Conservation (phyloP, 2,888 invertebrate species). For the Drosophila helvetica region DNA sequence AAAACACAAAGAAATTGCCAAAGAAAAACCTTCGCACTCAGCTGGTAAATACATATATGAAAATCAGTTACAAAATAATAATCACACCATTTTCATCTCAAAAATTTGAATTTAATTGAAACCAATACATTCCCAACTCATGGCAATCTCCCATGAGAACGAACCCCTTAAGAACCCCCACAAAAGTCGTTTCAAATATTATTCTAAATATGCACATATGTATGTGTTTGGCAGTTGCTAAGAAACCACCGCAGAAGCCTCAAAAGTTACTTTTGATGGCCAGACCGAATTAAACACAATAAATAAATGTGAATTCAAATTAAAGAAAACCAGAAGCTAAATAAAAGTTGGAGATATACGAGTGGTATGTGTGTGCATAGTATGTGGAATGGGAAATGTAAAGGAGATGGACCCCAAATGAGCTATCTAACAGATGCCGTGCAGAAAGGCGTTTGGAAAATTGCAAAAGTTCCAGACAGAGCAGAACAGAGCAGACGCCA, state of each 20-base stretch:
- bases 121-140: too few relatives aligned
- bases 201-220: too few relatives aligned
- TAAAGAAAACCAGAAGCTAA: constrained; percentile 52
- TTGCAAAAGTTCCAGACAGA: constrained; percentile 72
- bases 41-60: too few relatives aligned
- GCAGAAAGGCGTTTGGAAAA: constrained; percentile 67
- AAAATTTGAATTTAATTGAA: too few relatives aligned
- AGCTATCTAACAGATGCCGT: constrained; percentile 62
- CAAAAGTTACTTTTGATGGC: background rate
- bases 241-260: background rate
- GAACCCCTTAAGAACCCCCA: background rate
- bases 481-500: constrained; percentile 61
- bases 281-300: constrained; percentile 36
- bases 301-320: constrained; percentile 71
- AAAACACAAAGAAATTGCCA: too few relatives aligned
- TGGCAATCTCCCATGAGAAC: too few relatives aligned
- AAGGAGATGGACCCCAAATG: constrained; percentile 18
- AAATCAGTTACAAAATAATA: too few relatives aligned
- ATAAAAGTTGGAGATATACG: constrained; percentile 26
- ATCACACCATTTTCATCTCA: too few relatives aligned
- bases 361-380: too few relatives aligned
- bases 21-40: too few relatives aligned
- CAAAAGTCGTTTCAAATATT: background rate
- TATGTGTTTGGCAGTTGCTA: too few relatives aligned
- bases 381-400: background rate